Conservation (phyloP, 2,113 vertebrate species). For the Malurus melanocephalus region DNA sequence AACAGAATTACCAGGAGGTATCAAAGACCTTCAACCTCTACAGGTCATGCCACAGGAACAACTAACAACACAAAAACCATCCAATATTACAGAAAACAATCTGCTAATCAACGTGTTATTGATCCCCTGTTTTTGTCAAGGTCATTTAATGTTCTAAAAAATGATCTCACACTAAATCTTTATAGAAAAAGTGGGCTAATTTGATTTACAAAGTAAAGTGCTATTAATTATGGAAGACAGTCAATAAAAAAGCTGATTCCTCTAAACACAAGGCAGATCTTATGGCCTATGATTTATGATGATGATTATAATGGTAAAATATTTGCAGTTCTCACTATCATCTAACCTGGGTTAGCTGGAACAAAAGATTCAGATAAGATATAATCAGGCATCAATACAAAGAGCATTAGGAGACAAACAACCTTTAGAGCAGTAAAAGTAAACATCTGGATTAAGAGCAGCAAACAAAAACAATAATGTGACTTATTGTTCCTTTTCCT, state of each 20-base stretch:
- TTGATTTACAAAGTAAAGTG: constrained; percentile 94
- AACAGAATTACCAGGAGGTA: constrained; percentile 59
- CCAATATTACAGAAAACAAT: constrained; percentile 86
- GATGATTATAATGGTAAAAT: constrained; percentile 71
- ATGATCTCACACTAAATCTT: constrained; percentile 88
- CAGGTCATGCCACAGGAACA: constrained; percentile 63
- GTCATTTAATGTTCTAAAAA: constrained; percentile 93
- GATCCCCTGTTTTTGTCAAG: constrained; percentile 94
- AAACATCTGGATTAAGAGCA: constrained; percentile 10
- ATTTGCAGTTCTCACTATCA: constrained; percentile 48
- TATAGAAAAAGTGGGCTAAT: constrained; percentile 79
- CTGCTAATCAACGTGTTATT: constrained; percentile 91
- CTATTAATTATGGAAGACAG: constrained; percentile 83
- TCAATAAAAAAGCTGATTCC: constrained; percentile 78
- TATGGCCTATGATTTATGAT: constrained; percentile 73
- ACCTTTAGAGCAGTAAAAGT: background rate
- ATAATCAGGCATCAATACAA: background rate
- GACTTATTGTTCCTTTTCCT: background rate
- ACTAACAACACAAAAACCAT: constrained; percentile 48
- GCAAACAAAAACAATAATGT: background rate
- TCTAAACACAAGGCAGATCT: constrained; percentile 74
- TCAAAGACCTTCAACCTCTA: constrained; percentile 62
- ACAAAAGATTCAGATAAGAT: constrained; percentile 12
- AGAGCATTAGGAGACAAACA: background rate
- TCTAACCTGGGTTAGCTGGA: background rate